A percentile compares a stretch with the other conserved stretches of the same genome.
Evolutionary conservation across 2,797 vertebrate species (phyloP).

Genomic region (Sebastes aleutianus): DNA sequence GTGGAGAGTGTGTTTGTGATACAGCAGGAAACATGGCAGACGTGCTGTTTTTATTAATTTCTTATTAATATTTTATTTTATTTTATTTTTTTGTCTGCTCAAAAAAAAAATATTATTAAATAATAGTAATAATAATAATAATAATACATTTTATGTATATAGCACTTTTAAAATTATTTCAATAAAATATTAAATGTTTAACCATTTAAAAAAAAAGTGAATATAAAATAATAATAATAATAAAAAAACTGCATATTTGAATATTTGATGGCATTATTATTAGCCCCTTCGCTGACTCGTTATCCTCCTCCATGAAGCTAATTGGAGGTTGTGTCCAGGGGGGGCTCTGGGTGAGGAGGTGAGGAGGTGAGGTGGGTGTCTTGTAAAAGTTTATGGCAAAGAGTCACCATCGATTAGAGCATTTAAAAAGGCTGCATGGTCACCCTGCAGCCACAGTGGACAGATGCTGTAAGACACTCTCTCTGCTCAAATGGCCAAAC

Average conservation of each 20-base stretch:
- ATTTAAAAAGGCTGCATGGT: slow-evolving; percentile 64
- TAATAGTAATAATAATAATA: too few species aligned
- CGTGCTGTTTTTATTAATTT: background rate
- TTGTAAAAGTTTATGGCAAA: slow-evolving; percentile 89
- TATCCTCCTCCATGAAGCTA: slow-evolving; percentile 65
- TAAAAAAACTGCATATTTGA: rapidly evolving
- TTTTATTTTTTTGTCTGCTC: background rate
- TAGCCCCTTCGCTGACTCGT: slow-evolving; percentile 1
- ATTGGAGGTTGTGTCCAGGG: slow-evolving; percentile 81
- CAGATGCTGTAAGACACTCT: slow-evolving; percentile 46
- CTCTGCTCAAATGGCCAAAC: slow-evolving; percentile 28
- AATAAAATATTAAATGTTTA: background rate
- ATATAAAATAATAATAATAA: too few species aligned
- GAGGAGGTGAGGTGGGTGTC: slow-evolving; percentile 73
- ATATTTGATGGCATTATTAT: slow-evolving; percentile 10
- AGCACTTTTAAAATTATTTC: too few species aligned
- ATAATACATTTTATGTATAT: too few species aligned
- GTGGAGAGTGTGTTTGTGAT: background rate
- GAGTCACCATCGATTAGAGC: slow-evolving; percentile 89
- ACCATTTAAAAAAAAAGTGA: background rate
- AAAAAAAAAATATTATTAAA: too few species aligned
- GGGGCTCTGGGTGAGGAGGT: slow-evolving; percentile 57
- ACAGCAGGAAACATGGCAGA: background rate
- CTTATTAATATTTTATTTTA: too few species aligned
- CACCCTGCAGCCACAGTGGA: slow-evolving; percentile 26